phyloP scores from a whole-genome alignment of 2,888 invertebrate species.

The Dicycla oo region DNA sequence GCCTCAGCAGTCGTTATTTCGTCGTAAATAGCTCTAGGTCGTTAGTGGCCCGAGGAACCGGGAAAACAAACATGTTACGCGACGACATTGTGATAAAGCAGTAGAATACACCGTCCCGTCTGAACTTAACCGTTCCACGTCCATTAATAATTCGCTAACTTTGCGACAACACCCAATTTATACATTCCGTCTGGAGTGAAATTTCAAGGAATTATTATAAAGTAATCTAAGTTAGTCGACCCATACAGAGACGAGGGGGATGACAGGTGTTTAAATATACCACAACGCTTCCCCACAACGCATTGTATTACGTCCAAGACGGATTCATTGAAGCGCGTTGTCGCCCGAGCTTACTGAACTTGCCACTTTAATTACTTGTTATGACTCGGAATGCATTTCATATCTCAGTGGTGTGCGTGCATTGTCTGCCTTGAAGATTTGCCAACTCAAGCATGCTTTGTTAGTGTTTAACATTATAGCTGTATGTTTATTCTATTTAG shows the following conservation, averaged over 20 bases:
- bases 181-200: slow-evolving; percentile 83
- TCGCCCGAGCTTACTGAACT: slow-evolving; percentile 76
- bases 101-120: slow-evolving; percentile 72
- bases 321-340: slow-evolving; percentile 75
- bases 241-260: slow-evolving; percentile 79
- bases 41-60: slow-evolving; percentile 75
- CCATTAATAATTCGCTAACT: slow-evolving; percentile 84
- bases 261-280: slow-evolving; percentile 88
- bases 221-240: slow-evolving; percentile 88
- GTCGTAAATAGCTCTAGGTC: slow-evolving; percentile 79
- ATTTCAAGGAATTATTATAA: slow-evolving; percentile 86
- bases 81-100: slow-evolving; percentile 79
- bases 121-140: slow-evolving; percentile 70
- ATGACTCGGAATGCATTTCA: slow-evolving; percentile 55
- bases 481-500: slow-evolving; percentile 24
- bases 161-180: slow-evolving; percentile 83
- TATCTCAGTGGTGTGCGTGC: slow-evolving; percentile 30
- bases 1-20: slow-evolving; percentile 77
- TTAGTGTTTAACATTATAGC: slow-evolving; percentile 32
- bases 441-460: slow-evolving; percentile 28
- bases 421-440: slow-evolving; percentile 51
- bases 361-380: slow-evolving; percentile 75
- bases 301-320: slow-evolving; percentile 76
- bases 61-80: slow-evolving; percentile 74
- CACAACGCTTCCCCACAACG: slow-evolving; percentile 73